A percentile compares a stretch with the other conserved stretches of the same genome.
phyloP scores from a whole-genome alignment of 2,888 invertebrate genomes.

The Junonia oenone region DNA sequence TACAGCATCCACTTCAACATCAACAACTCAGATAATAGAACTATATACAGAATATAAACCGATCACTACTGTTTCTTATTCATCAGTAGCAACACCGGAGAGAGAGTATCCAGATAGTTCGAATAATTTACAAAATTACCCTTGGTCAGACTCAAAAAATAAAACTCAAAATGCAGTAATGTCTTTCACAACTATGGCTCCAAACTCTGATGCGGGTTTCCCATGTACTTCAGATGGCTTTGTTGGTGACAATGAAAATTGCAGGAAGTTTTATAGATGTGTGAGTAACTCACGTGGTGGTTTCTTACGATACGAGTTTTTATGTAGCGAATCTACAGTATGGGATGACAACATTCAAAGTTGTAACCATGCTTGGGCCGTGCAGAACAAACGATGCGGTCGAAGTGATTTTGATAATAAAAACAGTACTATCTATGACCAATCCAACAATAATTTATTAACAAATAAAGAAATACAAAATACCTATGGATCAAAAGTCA shows the following conservation, averaged over 20 bases:
- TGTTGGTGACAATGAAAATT: slow-evolving; percentile 84
- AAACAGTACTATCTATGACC: background rate
- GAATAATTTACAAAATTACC: slow-evolving; percentile 20
- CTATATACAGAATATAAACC: background rate
- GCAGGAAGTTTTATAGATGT: slow-evolving; percentile 89
- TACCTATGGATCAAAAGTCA: background rate
- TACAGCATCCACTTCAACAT: background rate
- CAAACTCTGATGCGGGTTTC: slow-evolving; percentile 32
- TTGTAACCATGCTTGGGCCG: slow-evolving; percentile 86
- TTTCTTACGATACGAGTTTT: slow-evolving; percentile 85
- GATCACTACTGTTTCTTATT: slow-evolving; percentile 18
- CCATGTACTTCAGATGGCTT: slow-evolving; percentile 85
- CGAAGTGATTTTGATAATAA: slow-evolving; percentile 34
- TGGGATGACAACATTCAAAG: slow-evolving; percentile 86
- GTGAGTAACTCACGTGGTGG: slow-evolving; percentile 82
- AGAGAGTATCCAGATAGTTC: slow-evolving; percentile 11
- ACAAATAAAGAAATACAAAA: background rate
- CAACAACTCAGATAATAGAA: background rate
- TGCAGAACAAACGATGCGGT: slow-evolving; percentile 62
- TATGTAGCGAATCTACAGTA: slow-evolving; percentile 86
- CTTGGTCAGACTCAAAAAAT: slow-evolving; percentile 22
- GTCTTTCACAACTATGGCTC: slow-evolving; percentile 6
- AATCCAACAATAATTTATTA: background rate
- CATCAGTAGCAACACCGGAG: slow-evolving; percentile 18
- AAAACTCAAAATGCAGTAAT: slow-evolving; percentile 6